Base-by-base conservation (phyloP, 2,888 invertebrate genomes). In the Mesoligia furuncula region DNA sequence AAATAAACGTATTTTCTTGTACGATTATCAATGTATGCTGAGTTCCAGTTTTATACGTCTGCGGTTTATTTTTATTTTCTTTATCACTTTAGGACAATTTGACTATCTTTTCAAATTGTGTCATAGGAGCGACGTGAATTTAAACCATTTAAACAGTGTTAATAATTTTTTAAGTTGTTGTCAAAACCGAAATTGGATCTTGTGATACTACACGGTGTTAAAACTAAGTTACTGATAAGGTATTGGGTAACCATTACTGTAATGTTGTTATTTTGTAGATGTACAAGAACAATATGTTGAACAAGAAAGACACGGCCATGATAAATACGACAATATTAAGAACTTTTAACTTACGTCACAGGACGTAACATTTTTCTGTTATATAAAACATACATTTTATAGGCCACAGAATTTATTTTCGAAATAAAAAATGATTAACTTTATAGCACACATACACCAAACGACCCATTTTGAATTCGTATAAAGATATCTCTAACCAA, bases 271-370 rank as follows among this genome's bases (percentile, higher is more conserved):
- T 9, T 13, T 0, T 39, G 0, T 45, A n/a, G 1, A n/a, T 64
- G 5, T 27, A 36, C 0, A 65, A 36, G 27, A 31, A n/a, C n/a
- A 11, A 24, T 27, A 39, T 39, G 6, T 54, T n/a, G 27, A 54
- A 54, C 54, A 48, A 71, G 80, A 79, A 78, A 78, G 72, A 36
- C 74, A 74, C 79, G 51, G 31, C 3, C 2, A n/a, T 13, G 8
- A 68, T 7, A 9, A 39, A 3, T 17, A 68, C 1, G 0, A 72
- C 17, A 48, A 45, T 51, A 17, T 61, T 3, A 24, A 54, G 4
- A 54, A 45, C 45, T 9, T 54, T 24, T 24, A 54, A 54, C 9
- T 24, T 54, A 0, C 4, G 54, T 54, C 9, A n/a, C 24, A n/a
- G 2, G 24, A 54, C 24, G 4, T 11, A 24, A 11, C 24, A 54